These are phyloP conservation scores for Cheirogaleus major DNA, from an alignment of 2,797 vertebrate species.

Conservation along the genomic window DNA sequence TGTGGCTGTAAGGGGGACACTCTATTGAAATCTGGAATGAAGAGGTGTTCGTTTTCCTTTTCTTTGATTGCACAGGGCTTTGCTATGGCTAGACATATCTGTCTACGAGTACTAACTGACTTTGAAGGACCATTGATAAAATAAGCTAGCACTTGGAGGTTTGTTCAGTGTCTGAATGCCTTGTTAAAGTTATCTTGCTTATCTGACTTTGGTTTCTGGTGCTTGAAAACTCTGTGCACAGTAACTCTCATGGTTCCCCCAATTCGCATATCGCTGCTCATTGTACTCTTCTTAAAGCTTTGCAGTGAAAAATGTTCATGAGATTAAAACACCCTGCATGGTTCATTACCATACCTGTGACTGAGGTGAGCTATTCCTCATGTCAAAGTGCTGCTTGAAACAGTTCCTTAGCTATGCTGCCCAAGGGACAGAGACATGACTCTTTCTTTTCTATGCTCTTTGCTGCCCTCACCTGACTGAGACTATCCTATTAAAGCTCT, in stretches of 20 bases:
- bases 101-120: background rate
- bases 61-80: background rate
- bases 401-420: no score
- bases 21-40: background rate
- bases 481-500: background rate
- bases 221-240: background rate
- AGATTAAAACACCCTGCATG: no score
- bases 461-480: slow-evolving; percentile 63
- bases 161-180: background rate
- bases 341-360: no score
- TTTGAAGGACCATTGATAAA: background rate
- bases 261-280: background rate
- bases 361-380: background rate
- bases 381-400: background rate
- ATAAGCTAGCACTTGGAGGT: background rate
- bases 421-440: background rate
- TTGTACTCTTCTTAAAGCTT: background rate
- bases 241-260: background rate
- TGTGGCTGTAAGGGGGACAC: no score
- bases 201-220: background rate
- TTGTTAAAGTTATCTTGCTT: background rate
- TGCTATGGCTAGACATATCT: background rate
- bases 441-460: slow-evolving; percentile 33
- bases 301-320: background rate
- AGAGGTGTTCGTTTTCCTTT: background rate